Percentiles rank a stretch among this genome's conserved stretches.
Evolutionary conservation across 53 echinoderm and acorn worm species (phyloP).

Genomic region (Holothuria leucospilota): DNA sequence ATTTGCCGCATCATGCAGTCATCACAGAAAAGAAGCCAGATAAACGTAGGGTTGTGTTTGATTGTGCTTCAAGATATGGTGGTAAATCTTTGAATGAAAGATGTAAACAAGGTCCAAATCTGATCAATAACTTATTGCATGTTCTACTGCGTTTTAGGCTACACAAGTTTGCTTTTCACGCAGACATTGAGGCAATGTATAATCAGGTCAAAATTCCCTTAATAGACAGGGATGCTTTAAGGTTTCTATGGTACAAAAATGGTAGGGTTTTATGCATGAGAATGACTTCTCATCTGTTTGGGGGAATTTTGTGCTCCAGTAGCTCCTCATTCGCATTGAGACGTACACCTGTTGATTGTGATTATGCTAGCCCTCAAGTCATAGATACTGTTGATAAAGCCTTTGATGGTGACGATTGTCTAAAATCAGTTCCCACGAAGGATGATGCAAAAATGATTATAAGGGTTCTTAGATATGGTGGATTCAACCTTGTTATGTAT

Average conservation of each 20-base stretch:
- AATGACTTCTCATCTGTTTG: constrained; percentile 11
- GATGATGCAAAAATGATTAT: constrained; percentile 13
- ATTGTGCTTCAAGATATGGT: constrained; percentile 43
- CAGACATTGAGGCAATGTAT: too few relatives aligned
- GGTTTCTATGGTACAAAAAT: background rate
- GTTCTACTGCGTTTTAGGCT: constrained; percentile 33
- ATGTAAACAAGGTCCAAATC: constrained; percentile 36
- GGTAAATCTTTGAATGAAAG: constrained; percentile 48
- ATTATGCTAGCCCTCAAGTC: background rate
- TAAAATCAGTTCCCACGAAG: constrained; percentile 38
- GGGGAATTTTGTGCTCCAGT: background rate
- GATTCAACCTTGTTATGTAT: too few relatives aligned
- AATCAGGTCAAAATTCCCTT: too few relatives aligned
- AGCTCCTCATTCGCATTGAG: constrained; percentile 1
- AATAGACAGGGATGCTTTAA: constrained; percentile 24
- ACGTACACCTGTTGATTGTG: background rate
- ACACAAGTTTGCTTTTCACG: too few relatives aligned
- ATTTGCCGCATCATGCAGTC: constrained; percentile 56
- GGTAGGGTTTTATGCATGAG: background rate
- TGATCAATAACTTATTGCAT: constrained; percentile 36
- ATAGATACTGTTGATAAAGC: constrained; percentile 7
- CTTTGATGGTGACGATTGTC: constrained; percentile 24
- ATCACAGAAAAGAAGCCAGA: constrained; percentile 40
- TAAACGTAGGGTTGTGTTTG: constrained; percentile 39
- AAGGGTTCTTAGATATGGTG: constrained; percentile 35